These are phyloP conservation scores for Allochrocebus solatus DNA, from an alignment of 2,797 vertebrate genomes.

Conservation along the genomic window DNA sequence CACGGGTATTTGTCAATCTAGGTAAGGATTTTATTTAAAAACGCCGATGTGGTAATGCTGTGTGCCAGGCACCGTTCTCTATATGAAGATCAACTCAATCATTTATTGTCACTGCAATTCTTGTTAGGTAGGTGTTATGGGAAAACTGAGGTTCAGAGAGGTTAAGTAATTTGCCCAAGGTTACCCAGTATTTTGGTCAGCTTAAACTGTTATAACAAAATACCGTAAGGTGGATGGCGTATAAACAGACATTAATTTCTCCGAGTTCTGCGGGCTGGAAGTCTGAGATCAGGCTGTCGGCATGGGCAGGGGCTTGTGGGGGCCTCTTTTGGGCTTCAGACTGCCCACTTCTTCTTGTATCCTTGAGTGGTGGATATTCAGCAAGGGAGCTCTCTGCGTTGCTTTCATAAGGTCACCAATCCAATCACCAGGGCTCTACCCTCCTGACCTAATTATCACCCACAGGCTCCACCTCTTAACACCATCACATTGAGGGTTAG, in stretches of 20 bases:
- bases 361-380: neutral
- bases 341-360: neutral
- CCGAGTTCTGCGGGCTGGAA: neutral
- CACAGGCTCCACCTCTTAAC: neutral
- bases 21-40: neutral
- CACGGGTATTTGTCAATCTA: neutral
- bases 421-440: no score
- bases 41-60: neutral
- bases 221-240: neutral
- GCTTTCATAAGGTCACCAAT: neutral
- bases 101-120: neutral
- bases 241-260: neutral
- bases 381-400: no score
- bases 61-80: neutral
- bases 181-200: neutral
- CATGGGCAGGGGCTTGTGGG: neutral
- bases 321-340: neutral
- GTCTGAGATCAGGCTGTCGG: neutral
- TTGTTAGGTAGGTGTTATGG: neutral
- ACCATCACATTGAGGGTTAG: neutral
- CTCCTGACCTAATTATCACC: neutral
- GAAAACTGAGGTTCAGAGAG: neutral
- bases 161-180: neutral
- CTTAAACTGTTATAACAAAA: neutral
- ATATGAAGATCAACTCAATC: neutral